These are phyloP conservation scores for Sardina pilchardus DNA, from an alignment of 2,113 vertebrate species.

Conservation along the genomic window DNA sequence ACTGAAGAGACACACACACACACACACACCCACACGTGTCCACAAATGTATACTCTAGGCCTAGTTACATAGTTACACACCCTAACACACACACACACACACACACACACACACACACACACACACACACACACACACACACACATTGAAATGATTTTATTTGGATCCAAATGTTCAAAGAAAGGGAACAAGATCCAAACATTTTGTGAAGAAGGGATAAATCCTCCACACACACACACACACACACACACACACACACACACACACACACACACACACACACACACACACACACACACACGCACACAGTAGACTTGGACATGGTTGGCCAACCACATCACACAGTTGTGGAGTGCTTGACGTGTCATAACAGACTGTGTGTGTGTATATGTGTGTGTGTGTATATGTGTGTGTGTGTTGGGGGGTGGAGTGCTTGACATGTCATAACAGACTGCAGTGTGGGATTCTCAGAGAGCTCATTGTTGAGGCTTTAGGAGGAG, in stretches of 20 bases:
- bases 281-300: not conserved
- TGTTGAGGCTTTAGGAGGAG: not conserved
- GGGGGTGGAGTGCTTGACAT: not conserved
- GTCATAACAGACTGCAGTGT: not conserved
- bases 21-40: not conserved
- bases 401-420: too few species aligned
- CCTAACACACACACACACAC: conserved; percentile 16
- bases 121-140: conserved; percentile 21
- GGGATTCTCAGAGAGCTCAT: not conserved
- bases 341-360: not conserved
- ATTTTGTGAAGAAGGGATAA: too few species aligned
- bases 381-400: too few species aligned
- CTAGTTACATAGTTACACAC: too few species aligned
- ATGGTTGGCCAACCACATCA: not conserved
- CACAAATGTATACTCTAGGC: too few species aligned
- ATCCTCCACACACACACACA: conserved; percentile 21
- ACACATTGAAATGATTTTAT: too few species aligned
- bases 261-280: conserved; percentile 7
- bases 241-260: not conserved
- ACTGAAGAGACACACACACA: not conserved
- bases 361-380: not conserved
- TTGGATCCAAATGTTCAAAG: too few species aligned
- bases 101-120: not conserved
- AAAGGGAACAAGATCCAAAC: too few species aligned
- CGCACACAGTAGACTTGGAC: not conserved